These are phyloP conservation scores for Pygocentrus nattereri DNA, from an alignment of 2,797 vertebrate species.

Conservation along the genomic window DNA sequence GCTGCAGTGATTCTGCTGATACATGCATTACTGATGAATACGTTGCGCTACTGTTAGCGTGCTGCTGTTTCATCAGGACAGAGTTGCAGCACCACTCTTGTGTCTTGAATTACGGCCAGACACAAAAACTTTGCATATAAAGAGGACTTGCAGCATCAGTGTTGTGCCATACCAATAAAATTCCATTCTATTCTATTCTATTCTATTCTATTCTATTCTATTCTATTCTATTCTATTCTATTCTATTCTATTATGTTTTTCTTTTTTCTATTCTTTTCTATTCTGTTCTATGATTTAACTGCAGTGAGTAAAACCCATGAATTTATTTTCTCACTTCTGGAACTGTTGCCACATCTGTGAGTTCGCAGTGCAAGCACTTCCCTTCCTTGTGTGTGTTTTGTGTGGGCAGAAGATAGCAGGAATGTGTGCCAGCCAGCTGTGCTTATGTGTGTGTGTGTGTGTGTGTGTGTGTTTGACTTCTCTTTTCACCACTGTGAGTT, in stretches of 20 bases:
- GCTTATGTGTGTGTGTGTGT: conserved; percentile 12
- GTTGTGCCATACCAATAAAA: no score
- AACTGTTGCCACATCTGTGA: conserved; percentile 34
- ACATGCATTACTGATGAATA: background rate
- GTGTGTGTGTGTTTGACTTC: conserved; percentile 17
- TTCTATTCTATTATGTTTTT: background rate
- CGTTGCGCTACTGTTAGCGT: background rate
- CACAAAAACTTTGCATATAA: no score
- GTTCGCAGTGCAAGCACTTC: conserved; percentile 31
- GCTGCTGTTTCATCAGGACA: no score
- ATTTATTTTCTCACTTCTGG: conserved; percentile 31
- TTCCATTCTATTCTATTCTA: background rate
- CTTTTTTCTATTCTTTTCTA: background rate
- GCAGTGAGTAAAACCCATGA: background rate
- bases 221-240: background rate
- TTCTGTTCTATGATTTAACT: background rate
- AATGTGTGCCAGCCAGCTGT: conserved; percentile 13
- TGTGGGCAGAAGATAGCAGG: conserved; percentile 5
- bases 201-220: background rate
- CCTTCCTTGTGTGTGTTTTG: background rate
- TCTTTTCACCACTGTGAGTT: conserved; percentile 2
- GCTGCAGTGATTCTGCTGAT: background rate
- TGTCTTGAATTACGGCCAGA: no score
- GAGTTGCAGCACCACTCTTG: no score
- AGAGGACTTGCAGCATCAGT: no score